Conservation (phyloP, 2,113 vertebrate species). For the Pristiophorus japonicus region DNA sequence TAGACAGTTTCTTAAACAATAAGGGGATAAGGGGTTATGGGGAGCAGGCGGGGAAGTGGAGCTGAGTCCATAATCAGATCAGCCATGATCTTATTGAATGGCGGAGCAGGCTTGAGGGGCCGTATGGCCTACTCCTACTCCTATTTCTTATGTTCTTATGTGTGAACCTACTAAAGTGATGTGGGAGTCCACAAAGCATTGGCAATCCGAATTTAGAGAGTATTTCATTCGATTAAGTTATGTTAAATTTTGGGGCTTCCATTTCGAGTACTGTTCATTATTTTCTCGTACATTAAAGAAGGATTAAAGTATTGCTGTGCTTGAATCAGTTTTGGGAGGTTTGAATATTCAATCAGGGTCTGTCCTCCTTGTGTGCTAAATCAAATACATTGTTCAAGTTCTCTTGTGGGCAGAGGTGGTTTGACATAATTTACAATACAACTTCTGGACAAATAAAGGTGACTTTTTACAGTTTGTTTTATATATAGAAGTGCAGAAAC, state of each 20-base stretch:
- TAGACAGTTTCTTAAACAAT: too few species aligned
- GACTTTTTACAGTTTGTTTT: background rate
- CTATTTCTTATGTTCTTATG: too few species aligned
- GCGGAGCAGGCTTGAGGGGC: too few species aligned
- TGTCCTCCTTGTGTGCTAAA: background rate
- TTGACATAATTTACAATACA: background rate
- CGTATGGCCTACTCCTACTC: too few species aligned
- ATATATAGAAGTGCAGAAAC: too few species aligned
- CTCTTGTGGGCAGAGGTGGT: background rate
- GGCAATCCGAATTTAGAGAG: background rate
- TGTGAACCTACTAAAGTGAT: background rate
- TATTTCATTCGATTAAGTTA: background rate
- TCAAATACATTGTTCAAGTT: background rate
- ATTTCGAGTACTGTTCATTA: background rate
- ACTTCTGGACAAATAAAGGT: background rate
- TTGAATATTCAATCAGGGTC: background rate
- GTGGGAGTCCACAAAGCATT: too few species aligned
- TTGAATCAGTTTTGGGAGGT: background rate
- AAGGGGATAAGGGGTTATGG: too few species aligned
- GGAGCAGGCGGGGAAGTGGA: too few species aligned
- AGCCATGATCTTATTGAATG: too few species aligned
- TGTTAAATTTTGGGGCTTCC: background rate
- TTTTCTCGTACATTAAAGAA: too few species aligned
- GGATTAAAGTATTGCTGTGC: background rate
- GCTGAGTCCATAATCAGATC: too few species aligned